phyloP scores from a whole-genome alignment of 2,888 invertebrate species.

The Encarsia formosa region DNA sequence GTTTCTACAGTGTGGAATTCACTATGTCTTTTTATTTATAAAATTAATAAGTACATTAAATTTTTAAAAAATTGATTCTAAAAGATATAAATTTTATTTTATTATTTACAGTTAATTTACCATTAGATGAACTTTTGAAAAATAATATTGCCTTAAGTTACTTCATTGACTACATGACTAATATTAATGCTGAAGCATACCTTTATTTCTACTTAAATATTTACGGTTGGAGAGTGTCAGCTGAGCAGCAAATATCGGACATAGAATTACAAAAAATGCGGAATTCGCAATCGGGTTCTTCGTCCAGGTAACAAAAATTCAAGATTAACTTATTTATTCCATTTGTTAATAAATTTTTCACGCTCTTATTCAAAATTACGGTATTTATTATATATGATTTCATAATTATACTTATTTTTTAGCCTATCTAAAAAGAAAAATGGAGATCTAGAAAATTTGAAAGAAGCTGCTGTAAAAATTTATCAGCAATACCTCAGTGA shows the following conservation, averaged over 20 bases:
- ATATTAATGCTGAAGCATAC: constrained; percentile 66
- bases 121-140: constrained; percentile 69
- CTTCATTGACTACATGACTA: constrained; percentile 73
- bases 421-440: constrained; percentile 37
- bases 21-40: not conserved
- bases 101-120: constrained; percentile 55
- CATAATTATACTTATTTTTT: too few species aligned
- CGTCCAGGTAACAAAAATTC: constrained; percentile 11
- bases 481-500: constrained; percentile 75
- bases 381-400: too few species aligned
- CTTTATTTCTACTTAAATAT: constrained; percentile 76
- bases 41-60: not conserved
- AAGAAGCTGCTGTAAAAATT: constrained; percentile 69
- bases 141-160: constrained; percentile 73
- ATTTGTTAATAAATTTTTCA: too few species aligned
- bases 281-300: constrained; percentile 36
- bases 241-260: constrained; percentile 65
- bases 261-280: constrained; percentile 54
- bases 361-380: too few species aligned
- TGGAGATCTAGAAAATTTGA: constrained; percentile 50
- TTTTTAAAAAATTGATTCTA: too few species aligned
- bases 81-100: too few species aligned
- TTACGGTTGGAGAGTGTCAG: constrained; percentile 63
- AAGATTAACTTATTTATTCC: too few species aligned
- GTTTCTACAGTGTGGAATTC: too few species aligned